Evolutionary conservation across 2,113 vertebrate species (phyloP).

Genomic region (Zapus hudsonius): DNA sequence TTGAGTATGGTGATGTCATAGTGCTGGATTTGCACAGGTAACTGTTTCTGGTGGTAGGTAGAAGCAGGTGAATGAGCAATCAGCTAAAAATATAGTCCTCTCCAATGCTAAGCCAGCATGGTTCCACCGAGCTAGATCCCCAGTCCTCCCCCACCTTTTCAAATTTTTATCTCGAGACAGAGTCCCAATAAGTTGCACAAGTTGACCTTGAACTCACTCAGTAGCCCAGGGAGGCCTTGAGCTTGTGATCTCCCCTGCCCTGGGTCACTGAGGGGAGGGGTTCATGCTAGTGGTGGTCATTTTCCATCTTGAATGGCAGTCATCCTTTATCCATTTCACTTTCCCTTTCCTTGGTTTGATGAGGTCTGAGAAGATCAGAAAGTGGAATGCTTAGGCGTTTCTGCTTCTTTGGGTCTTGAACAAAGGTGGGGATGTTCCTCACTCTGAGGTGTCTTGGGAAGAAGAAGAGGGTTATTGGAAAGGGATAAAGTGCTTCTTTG

Average conservation of each 20-base stretch:
- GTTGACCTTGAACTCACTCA: not conserved
- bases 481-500: constrained; percentile 42
- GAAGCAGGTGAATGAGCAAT: not conserved
- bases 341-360: constrained; percentile 62
- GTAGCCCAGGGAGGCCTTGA: not conserved
- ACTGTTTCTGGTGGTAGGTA: not conserved
- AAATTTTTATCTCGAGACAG: not conserved
- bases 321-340: not conserved
- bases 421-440: constrained; percentile 15
- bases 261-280: too few species aligned
- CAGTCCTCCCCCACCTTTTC: not conserved
- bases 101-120: not conserved
- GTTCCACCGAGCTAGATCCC: not conserved
- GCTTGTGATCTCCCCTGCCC: too few species aligned
- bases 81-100: not conserved
- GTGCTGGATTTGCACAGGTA: not conserved
- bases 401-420: constrained; percentile 51
- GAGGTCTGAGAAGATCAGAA: constrained; percentile 56
- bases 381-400: constrained; percentile 45
- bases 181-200: not conserved
- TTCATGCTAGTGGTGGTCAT: not conserved
- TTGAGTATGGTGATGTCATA: not conserved
- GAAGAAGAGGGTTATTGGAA: constrained; percentile 21
- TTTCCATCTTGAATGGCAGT: constrained; percentile 24
- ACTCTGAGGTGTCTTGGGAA: constrained; percentile 9